A percentile compares a stretch with the other conserved stretches of the same genome.
These are phyloP conservation scores for Heliconius ismenius DNA, from an alignment of 2,888 invertebrate species.

Conservation along the genomic window DNA sequence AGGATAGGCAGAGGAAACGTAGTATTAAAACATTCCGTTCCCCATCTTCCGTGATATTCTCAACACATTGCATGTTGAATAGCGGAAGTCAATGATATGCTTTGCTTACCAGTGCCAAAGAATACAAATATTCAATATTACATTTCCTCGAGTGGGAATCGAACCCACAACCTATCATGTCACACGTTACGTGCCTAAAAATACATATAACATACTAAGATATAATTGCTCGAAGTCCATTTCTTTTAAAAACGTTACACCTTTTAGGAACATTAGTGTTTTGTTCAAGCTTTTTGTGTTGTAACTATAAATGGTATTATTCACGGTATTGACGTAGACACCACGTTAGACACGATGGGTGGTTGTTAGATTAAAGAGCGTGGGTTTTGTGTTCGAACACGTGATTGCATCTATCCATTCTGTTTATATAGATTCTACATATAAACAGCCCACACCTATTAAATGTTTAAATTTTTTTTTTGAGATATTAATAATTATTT, in stretches of 20 bases:
- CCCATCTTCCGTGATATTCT: no score
- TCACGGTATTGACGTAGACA: constrained; percentile 61
- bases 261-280: constrained; percentile 6
- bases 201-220: no score
- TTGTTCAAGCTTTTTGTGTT: constrained; percentile 42
- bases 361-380: constrained; percentile 57
- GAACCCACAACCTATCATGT: no score
- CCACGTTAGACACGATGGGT: constrained; percentile 56
- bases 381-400: constrained; percentile 57
- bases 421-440: constrained; percentile 44
- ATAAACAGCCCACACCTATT: constrained; percentile 44
- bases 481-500: neutral
- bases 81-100: no score
- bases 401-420: constrained; percentile 53
- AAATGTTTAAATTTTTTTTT: constrained; percentile 24
- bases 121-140: no score
- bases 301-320: constrained; percentile 52
- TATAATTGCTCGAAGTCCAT: neutral
- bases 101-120: no score
- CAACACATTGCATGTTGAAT: no score
- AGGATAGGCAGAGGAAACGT: no score
- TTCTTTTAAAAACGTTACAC: constrained; percentile 7
- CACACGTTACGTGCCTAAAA: no score
- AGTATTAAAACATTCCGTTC: no score
- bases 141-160: no score